Conservation (phyloP, 2,113 vertebrate genomes). For the Callionymus lyra region DNA sequence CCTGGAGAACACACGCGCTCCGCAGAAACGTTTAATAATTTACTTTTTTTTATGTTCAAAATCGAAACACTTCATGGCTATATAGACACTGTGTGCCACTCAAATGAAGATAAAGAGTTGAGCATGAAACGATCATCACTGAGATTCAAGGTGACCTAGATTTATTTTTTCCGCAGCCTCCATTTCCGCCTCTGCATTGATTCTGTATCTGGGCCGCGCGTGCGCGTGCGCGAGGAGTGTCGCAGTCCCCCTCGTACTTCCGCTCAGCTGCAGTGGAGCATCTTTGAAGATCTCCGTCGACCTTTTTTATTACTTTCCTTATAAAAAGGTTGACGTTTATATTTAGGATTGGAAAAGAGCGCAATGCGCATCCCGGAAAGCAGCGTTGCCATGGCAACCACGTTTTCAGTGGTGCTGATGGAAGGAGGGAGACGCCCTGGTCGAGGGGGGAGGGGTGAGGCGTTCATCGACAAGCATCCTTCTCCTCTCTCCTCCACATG, state of each 20-base stretch:
- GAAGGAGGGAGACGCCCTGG: conserved; percentile 12
- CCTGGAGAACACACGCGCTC: conserved; percentile 30
- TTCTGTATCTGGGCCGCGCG: conserved; percentile 23
- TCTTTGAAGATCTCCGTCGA: too few species aligned
- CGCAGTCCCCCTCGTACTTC: conserved; percentile 25
- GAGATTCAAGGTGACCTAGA: conserved; percentile 14
- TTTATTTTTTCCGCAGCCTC: background rate
- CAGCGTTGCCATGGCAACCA: conserved; percentile 58
- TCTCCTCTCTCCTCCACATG: too few species aligned
- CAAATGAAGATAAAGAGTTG: background rate
- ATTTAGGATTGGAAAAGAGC: conserved; percentile 13
- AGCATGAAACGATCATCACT: background rate
- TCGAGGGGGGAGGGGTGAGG: conserved; percentile 19
- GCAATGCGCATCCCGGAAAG: conserved; percentile 7
- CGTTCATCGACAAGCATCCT: conserved; percentile 2
- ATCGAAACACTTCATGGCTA: background rate
- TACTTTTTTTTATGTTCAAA: background rate
- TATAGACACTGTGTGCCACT: background rate
- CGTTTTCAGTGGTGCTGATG: conserved; percentile 32
- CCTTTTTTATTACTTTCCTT: conserved; percentile 2
- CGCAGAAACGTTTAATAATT: background rate
- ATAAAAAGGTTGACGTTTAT: too few species aligned
- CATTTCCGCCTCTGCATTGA: conserved; percentile 5
- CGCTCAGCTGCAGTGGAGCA: background rate
- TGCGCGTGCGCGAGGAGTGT: conserved; percentile 26